Evolutionary conservation across 2,113 vertebrate species (phyloP), one percentile per base, ranked within the genome.

Genomic region (Sylvia atricapilla): DNA sequence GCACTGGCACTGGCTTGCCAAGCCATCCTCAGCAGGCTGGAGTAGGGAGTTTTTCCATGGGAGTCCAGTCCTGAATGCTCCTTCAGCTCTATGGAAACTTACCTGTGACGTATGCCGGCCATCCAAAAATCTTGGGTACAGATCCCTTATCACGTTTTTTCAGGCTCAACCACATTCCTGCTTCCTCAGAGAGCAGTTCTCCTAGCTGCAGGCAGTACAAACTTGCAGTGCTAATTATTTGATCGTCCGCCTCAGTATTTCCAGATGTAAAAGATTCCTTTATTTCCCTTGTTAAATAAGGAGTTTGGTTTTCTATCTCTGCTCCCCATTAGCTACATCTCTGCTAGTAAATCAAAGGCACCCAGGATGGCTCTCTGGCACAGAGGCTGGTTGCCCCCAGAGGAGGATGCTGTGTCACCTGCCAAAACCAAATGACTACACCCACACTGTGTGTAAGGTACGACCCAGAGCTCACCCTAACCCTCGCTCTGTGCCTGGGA

Each of bases 151-250:
- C 46, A 1, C 2, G 0, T 63, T 84, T 93, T 78, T 80, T 76
- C 94, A 60, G 72, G 79, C 31, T 93, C 43, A 68, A 68, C 83
- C 41, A 20, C 84, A 84, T 94, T 95, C 85, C 69, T 84, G 24
- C 39, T 90, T 83, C 66, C 62, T 66, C 2, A 63, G 49, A 77
- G 43, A 89, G 70, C 55, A 41, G 43, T 87, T 94, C 55, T 75
- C 73, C 87, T 94, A 95, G 93, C 94, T 95, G 86, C 82, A 81
- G 93, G 94, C 95, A 82, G 87, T 79, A 78, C 69, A 90, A 94
- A 78, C 88, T 56, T 88, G 85, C 60, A 59, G 68, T 84, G 74
- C 69, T 94, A 96, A 88, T 95, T 93, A 89, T 96, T 93, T 93
- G 94, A 87, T 94, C 88, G 87, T 72, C 62, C 46, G 31, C 82